These are phyloP conservation scores for Ornithoptera priamus DNA, from an alignment of 2,888 invertebrate species.

Conservation along the genomic window DNA sequence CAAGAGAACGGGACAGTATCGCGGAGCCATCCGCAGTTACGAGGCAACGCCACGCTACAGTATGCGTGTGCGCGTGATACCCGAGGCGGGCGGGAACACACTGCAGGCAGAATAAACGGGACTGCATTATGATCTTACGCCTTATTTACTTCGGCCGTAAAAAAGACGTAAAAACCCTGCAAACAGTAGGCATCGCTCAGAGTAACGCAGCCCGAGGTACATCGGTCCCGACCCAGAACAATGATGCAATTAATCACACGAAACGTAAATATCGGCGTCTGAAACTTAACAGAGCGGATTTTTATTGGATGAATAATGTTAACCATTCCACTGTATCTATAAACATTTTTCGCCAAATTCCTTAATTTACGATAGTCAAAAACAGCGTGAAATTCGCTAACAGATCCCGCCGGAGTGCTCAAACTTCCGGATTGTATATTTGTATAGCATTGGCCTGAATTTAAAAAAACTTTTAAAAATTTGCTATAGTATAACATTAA, in stretches of 20 bases:
- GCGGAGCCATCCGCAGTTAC: conserved; percentile 14
- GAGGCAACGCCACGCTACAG: conserved; percentile 6
- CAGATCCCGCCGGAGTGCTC: conserved; percentile 15
- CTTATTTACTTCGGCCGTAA: conserved; percentile 59
- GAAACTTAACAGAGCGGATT: conserved; percentile 63
- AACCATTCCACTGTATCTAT: conserved; percentile 54
- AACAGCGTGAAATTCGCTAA: conserved; percentile 25
- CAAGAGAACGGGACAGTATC: conserved; percentile 1
- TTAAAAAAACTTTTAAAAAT: background rate
- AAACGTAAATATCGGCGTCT: conserved; percentile 63
- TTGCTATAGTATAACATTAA: background rate
- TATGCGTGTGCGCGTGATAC: conserved; percentile 55
- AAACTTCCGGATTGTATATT: conserved; percentile 18
- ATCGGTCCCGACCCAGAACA: conserved; percentile 48
- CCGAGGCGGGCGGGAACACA: conserved; percentile 49
- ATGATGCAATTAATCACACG: conserved; percentile 68
- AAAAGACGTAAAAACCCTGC: conserved; percentile 55
- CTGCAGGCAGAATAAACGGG: conserved; percentile 57
- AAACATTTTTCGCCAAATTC: conserved; percentile 58
- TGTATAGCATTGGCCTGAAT: conserved; percentile 7
- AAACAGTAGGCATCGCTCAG: conserved; percentile 44
- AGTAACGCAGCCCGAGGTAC: conserved; percentile 33
- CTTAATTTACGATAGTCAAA: conserved; percentile 46
- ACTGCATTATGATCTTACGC: conserved; percentile 64
- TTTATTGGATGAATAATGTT: conserved; percentile 56